phyloP scores from a whole-genome alignment of 2,888 invertebrate genomes.

The Catocala fraxini region DNA sequence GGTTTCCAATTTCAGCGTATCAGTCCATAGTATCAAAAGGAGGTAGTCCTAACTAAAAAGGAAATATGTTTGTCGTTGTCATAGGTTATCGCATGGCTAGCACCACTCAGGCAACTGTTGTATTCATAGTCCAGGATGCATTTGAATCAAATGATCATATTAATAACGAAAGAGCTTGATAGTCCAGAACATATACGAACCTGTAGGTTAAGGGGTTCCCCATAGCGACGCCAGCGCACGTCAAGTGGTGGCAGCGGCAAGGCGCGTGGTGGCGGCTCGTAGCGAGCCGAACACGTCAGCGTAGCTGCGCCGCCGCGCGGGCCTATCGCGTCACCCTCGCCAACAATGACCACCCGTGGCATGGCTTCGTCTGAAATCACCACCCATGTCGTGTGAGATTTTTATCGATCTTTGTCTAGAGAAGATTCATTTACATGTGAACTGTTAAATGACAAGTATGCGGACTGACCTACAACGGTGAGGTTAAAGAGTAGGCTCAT shows the following conservation, averaged over 20 bases:
- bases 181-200: conserved; percentile 29
- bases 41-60: too few relatives aligned
- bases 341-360: conserved; percentile 52
- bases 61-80: too few relatives aligned
- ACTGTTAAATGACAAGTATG: too few relatives aligned
- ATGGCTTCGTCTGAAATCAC: conserved; percentile 50
- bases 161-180: background rate
- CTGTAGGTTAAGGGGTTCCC: conserved; percentile 56
- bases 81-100: too few relatives aligned
- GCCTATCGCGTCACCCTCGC: conserved; percentile 48
- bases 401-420: too few relatives aligned
- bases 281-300: conserved; percentile 73
- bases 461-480: conserved; percentile 87
- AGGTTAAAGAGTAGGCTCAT: conserved; percentile 90
- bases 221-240: conserved; percentile 64
- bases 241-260: conserved; percentile 65
- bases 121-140: too few relatives aligned
- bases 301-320: conserved; percentile 61
- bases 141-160: too few relatives aligned
- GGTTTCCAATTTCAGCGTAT: too few relatives aligned
- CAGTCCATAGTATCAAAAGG: too few relatives aligned
- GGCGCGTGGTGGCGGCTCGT: conserved; percentile 58
- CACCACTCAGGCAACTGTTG: too few relatives aligned
- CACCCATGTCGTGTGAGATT: background rate
- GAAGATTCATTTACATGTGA: too few relatives aligned